phyloP scores from a whole-genome alignment of 2,888 invertebrate genomes.

The Pardosa pseudoannulata region DNA sequence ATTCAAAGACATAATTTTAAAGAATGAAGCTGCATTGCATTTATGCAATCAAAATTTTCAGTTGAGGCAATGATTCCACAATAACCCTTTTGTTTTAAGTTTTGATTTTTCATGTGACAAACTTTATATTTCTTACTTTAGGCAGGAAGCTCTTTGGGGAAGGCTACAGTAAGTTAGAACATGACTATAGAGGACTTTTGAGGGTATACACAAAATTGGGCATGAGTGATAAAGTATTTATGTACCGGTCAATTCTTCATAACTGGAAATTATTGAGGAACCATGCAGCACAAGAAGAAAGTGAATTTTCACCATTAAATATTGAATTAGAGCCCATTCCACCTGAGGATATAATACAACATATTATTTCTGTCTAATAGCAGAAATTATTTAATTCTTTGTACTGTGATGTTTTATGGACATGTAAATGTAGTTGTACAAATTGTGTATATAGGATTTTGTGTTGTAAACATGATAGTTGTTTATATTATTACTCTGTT shows the following conservation, averaged over 20 bases:
- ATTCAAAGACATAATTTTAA: too few species aligned
- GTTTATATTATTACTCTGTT: too few species aligned
- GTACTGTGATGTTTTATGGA: neutral
- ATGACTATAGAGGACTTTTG: slow-evolving; percentile 93
- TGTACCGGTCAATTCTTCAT: slow-evolving; percentile 82
- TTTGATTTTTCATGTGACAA: too few species aligned
- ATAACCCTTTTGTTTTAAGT: too few species aligned
- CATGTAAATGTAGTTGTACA: too few species aligned
- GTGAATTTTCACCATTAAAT: slow-evolving; percentile 36
- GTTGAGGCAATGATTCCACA: too few species aligned
- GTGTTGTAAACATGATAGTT: too few species aligned
- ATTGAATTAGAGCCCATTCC: slow-evolving; percentile 11
- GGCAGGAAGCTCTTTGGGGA: slow-evolving; percentile 90
- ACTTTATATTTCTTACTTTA: too few species aligned
- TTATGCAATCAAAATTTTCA: too few species aligned
- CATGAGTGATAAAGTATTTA: slow-evolving; percentile 82
- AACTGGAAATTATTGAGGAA: slow-evolving; percentile 83
- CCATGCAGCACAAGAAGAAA: slow-evolving; percentile 58
- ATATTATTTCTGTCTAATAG: neutral
- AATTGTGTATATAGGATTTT: too few species aligned
- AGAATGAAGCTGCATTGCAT: too few species aligned
- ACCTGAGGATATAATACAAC: slow-evolving; percentile 44
- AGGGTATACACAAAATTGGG: slow-evolving; percentile 87
- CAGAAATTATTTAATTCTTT: neutral
- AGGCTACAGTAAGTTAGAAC: slow-evolving; percentile 94